phyloP scores from a whole-genome alignment of 2,113 vertebrate species.

The Synodontis membranacea region DNA sequence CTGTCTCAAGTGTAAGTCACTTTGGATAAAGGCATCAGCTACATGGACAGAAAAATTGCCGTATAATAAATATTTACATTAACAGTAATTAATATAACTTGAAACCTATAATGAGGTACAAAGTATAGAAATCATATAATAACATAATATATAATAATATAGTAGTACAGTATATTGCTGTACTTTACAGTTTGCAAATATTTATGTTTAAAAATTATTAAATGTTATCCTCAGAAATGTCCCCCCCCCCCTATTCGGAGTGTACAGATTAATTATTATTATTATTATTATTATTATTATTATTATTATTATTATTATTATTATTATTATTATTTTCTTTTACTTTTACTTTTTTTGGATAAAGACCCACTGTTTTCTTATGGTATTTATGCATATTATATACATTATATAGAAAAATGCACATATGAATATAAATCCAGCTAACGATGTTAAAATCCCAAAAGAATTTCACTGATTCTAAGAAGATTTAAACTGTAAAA shows the following conservation, averaged over 20 bases:
- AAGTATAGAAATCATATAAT: neutral
- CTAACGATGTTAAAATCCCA: neutral
- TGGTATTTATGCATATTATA: no score
- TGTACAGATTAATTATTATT: no score
- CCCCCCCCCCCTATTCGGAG: no score
- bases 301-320: no score
- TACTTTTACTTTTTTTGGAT: no score
- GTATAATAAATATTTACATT: no score
- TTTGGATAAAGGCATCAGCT: neutral
- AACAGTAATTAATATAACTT: neutral
- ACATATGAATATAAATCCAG: neutral
- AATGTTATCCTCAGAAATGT: no score
- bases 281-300: no score
- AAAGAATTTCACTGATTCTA: neutral
- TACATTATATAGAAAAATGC: neutral
- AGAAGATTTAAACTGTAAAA: neutral
- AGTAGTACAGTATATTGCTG: neutral
- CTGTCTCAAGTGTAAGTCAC: neutral
- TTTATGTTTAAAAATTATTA: neutral
- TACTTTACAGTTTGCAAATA: neutral
- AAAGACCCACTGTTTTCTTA: no score
- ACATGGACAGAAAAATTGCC: no score
- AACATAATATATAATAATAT: no score
- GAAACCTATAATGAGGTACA: neutral
- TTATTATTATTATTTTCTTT: no score